Percentiles rank a stretch among this genome's conserved stretches.
Conservation (phyloP, 2,113 vertebrate species). For the Prietella phreatophila region DNA sequence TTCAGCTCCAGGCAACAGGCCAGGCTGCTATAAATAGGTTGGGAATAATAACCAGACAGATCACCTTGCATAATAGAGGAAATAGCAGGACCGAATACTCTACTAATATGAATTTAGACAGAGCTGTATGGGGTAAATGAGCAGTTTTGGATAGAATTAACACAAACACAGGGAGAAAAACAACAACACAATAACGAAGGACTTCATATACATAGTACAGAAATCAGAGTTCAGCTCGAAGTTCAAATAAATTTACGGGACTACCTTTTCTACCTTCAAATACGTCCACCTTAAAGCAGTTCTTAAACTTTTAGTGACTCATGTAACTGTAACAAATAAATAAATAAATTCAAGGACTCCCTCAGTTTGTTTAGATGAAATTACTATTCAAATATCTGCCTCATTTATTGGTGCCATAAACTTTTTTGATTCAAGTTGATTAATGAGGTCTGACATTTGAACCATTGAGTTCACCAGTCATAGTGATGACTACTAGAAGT, state of each 20-base stretch:
- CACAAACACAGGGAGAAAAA: neutral
- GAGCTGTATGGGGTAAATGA: neutral
- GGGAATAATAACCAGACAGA: slow-evolving; percentile 42
- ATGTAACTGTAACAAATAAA: neutral
- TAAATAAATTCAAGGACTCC: neutral
- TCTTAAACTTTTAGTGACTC: neutral
- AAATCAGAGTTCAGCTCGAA: neutral
- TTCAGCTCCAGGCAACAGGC: slow-evolving; percentile 52
- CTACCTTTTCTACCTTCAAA: neutral
- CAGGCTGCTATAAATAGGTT: slow-evolving; percentile 60
- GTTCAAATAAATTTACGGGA: neutral
- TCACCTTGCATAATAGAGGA: slow-evolving; percentile 40
- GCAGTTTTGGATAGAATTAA: neutral
- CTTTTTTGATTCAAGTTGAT: neutral
- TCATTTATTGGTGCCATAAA: neutral
- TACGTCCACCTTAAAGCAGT: neutral
- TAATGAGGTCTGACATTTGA: neutral
- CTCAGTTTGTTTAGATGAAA: no score
- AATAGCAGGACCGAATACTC: neutral
- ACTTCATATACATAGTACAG: neutral
- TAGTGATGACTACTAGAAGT: neutral
- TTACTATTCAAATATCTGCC: neutral
- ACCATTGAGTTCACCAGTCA: neutral
- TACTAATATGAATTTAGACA: neutral
- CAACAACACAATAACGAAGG: neutral